Evolutionary conservation across 2,797 vertebrate species (phyloP).

Genomic region (Myotis vivesi): DNA sequence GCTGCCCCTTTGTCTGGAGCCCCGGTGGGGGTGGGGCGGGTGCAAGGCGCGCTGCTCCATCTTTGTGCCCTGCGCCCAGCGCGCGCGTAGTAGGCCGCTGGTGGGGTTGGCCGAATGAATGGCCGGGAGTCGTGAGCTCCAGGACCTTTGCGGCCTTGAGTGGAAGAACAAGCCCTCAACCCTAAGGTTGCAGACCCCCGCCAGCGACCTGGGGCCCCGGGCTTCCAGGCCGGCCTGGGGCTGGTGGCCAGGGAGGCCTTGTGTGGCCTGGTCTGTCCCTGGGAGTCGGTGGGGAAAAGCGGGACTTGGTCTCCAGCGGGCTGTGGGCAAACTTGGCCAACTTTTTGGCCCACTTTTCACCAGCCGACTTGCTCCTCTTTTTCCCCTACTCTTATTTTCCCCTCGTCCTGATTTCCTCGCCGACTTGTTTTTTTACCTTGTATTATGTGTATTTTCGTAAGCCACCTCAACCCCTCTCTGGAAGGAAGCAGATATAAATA

Average conservation of each 20-base stretch:
- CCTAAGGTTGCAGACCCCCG: background rate
- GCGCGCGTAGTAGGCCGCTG: constrained; percentile 60
- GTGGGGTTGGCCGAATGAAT: background rate
- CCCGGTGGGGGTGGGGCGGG: constrained; percentile 62
- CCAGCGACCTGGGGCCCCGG: background rate
- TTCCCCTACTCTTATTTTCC: background rate
- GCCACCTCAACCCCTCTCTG: constrained; percentile 28
- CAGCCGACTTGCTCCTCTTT: background rate
- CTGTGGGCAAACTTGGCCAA: constrained; percentile 32
- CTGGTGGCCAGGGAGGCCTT: background rate
- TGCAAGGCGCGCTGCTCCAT: constrained; percentile 42
- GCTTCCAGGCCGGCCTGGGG: background rate
- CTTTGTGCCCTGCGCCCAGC: constrained; percentile 20
- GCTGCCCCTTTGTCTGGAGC: constrained; percentile 70
- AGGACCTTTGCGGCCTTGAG: background rate
- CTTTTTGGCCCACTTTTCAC: constrained; percentile 45
- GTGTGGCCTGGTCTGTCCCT: background rate
- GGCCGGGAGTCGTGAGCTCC: background rate
- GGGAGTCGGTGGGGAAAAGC: background rate
- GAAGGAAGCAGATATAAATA: constrained; percentile 60
- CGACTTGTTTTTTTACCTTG: constrained; percentile 19
- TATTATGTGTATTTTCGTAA: constrained; percentile 57
- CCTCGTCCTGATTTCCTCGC: constrained; percentile 34
- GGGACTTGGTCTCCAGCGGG: background rate
- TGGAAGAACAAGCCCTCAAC: background rate